phyloP scores from a whole-genome alignment of 2,113 vertebrate genomes.

The Thunnus maccoyii region DNA sequence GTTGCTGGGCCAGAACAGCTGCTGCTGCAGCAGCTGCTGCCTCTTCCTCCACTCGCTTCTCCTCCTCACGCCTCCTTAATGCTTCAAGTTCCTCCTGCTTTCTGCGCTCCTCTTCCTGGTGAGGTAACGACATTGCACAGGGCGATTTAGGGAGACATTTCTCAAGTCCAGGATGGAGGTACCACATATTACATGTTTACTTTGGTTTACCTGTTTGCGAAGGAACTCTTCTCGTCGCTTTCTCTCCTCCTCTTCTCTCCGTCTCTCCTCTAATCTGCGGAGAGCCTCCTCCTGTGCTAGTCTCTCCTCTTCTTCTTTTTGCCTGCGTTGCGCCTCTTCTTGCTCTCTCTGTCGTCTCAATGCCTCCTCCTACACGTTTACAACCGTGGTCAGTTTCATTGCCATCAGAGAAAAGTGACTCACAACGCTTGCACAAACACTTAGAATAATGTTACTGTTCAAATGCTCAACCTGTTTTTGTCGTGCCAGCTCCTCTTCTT shows the following conservation, averaged over 20 bases:
- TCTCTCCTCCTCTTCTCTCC: slow-evolving; percentile 94
- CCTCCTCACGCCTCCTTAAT: slow-evolving; percentile 85
- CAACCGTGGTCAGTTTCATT: slow-evolving; percentile 38
- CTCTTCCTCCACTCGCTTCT: slow-evolving; percentile 88
- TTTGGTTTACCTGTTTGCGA: slow-evolving; percentile 90
- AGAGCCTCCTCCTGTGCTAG: slow-evolving; percentile 94
- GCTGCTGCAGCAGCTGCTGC: slow-evolving; percentile 84
- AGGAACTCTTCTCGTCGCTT: slow-evolving; percentile 92
- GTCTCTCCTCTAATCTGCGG: slow-evolving; percentile 91
- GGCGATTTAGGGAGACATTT: background rate
- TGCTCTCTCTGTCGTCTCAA: slow-evolving; percentile 82
- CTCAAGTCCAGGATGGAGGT: background rate
- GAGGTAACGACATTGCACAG: background rate
- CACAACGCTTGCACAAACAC: background rate
- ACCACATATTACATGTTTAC: background rate
- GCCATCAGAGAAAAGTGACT: background rate
- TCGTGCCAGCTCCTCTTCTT: slow-evolving; percentile 94
- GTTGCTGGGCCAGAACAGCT: slow-evolving; percentile 87
- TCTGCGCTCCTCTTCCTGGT: slow-evolving; percentile 93
- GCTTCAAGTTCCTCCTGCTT: slow-evolving; percentile 93
- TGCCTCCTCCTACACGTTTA: slow-evolving; percentile 88
- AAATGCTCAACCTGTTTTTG: slow-evolving; percentile 91
- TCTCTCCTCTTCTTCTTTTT: slow-evolving; percentile 94
- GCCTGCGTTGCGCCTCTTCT: slow-evolving; percentile 88
- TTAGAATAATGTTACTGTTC: background rate